phyloP scores from a whole-genome alignment of 2,888 invertebrate genomes.

The Lobophora halterata region DNA sequence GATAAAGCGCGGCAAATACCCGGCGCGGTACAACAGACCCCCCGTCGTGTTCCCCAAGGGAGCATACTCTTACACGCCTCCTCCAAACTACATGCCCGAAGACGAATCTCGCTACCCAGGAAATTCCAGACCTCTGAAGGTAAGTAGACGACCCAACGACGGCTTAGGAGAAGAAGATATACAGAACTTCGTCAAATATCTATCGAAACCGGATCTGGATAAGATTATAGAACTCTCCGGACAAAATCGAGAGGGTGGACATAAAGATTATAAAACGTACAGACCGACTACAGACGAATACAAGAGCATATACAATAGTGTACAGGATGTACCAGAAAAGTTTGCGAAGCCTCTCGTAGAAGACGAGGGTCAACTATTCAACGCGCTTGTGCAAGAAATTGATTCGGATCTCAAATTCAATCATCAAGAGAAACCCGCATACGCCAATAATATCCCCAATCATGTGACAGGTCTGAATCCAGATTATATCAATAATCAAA shows the following conservation, averaged over 20 bases:
- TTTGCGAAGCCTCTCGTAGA: conserved; percentile 17
- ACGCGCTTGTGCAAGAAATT: conserved; percentile 24
- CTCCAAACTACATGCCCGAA: conserved; percentile 45
- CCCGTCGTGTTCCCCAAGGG: conserved; percentile 47
- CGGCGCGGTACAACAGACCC: conserved; percentile 55
- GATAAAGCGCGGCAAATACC: conserved; percentile 61
- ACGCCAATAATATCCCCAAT: conserved; percentile 5
- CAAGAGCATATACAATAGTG: conserved; percentile 27
- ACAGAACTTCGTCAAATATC: conserved; percentile 59
- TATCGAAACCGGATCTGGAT: conserved; percentile 66
- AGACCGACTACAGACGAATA: conserved; percentile 29
- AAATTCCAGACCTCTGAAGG: conserved; percentile 41
- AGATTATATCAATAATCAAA: conserved; percentile 14
- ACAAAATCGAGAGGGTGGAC: conserved; percentile 34
- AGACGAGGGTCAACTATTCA: conserved; percentile 26
- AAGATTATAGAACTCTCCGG: conserved; percentile 59
- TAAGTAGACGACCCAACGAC: conserved; percentile 57
- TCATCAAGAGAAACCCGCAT: conserved; percentile 15
- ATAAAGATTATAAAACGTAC: conserved; percentile 28
- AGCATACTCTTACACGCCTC: conserved; percentile 59
- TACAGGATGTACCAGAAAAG: conserved; percentile 16
- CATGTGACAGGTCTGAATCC: conserved; percentile 10
- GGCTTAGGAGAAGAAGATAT: conserved; percentile 63
- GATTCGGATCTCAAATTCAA: conserved; percentile 25
- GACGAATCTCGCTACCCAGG: conserved; percentile 14